Base-by-base conservation (phyloP, 2,113 vertebrate genomes). In the Neogobius melanostomus region DNA sequence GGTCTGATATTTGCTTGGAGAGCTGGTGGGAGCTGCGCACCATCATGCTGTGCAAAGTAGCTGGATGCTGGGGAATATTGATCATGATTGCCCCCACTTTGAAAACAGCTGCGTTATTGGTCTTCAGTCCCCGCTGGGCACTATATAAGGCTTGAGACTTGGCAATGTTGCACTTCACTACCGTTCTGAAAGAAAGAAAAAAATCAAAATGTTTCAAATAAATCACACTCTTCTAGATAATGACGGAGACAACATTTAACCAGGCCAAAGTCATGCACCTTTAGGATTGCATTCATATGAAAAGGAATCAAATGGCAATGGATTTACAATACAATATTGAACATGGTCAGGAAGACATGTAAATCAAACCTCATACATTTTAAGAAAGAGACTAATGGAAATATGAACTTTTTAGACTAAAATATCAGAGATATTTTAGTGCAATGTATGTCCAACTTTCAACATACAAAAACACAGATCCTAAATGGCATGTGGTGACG, bases 21-120 rank as follows among this genome's bases (percentile, higher is more conserved):
- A 99, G 95, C 84, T 99, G 98, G 87, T 99, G 98, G 60, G 98
- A 99, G 75, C 97, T 99, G 75, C 98, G 96, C 71, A 99, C 98
- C 98, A 99, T 99, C 98, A 99, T 99, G 86, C 98, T 98, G 85
- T 99, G 98, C 79, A 99, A 82, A 0, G 97, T 99, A 63, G 98
- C 98, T 0, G 98, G 98, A 82, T 99, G 98, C 86, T 99, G 98
- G 0, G 98, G 98, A 51, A 99, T 99, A 90, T 99, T 98, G 89
- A 98, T 98, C 85, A 97, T 95, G 90, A 99, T 97, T 64, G 96
- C 95, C 0, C 98, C 98, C 14, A 99, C 96, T 91, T 97, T 98
- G 77, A 98, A 94, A 71, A 99, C 95, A 0, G 97, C 97, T 0
- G 97, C 95, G 0, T 99, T 99, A 87, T 97, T 98, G 54, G 98